Conservation (phyloP, 2,888 invertebrate genomes). For the Disparrhopalites patrizii region DNA sequence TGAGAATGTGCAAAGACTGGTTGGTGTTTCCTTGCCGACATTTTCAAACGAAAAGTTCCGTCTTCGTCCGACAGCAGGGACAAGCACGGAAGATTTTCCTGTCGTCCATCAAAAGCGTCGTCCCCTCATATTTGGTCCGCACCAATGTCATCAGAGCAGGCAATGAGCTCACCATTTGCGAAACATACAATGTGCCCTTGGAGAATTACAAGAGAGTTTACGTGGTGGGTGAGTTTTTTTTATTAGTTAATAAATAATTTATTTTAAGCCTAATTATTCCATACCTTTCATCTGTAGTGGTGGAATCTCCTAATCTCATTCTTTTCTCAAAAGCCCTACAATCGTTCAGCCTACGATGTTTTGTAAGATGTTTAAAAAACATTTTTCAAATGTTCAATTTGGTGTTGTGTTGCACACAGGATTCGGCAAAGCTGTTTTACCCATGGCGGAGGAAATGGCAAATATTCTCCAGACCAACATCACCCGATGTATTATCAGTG, state of each 20-base stretch:
- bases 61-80: too few species aligned
- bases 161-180: conserved; percentile 24
- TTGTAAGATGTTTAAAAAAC: background rate
- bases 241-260: too few species aligned
- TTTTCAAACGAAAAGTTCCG: too few species aligned
- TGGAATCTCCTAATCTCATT: too few species aligned
- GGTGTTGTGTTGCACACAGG: conserved; percentile 56
- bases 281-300: too few species aligned
- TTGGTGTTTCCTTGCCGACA: too few species aligned
- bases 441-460: conserved; percentile 75
- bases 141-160: background rate
- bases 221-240: conserved; percentile 38
- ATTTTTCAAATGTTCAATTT: conserved; percentile 1
- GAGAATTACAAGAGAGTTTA: conserved; percentile 30
- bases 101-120: conserved; percentile 8
- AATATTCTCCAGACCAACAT: conserved; percentile 62
- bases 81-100: background rate
- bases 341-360: too few species aligned
- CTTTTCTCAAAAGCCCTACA: too few species aligned
- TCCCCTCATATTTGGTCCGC: conserved; percentile 2
- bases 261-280: too few species aligned
- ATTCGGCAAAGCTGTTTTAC: conserved; percentile 85
- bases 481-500: conserved; percentile 68
- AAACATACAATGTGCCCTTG: conserved; percentile 23
- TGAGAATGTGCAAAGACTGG: too few species aligned